phyloP scores from a whole-genome alignment of 64 coral and sea anemone species.

The Stichodactyla helianthus region DNA sequence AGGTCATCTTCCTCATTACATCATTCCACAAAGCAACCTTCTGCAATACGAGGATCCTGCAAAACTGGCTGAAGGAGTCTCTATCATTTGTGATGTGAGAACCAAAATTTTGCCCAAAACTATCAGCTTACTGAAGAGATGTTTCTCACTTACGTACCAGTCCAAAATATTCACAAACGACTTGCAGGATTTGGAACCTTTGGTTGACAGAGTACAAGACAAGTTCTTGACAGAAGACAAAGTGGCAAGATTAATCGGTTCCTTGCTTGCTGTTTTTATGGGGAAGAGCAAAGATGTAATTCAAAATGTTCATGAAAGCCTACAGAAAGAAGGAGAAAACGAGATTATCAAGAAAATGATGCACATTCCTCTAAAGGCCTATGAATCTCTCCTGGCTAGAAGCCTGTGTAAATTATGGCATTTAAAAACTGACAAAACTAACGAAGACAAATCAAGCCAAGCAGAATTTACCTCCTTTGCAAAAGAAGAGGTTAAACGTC shows the following conservation, averaged over 20 bases:
- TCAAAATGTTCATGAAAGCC: not conserved
- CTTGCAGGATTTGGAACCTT: conserved; percentile 21
- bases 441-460: not conserved
- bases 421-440: conserved; percentile 6
- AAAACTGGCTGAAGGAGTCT: conserved; percentile 42
- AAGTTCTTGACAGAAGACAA: conserved; percentile 24
- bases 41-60: conserved; percentile 47
- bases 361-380: conserved; percentile 34
- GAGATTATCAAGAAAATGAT: conserved; percentile 25
- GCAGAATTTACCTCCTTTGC: conserved; percentile 36
- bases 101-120: conserved; percentile 50
- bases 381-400: conserved; percentile 65
- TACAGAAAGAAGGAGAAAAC: not conserved
- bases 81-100: conserved; percentile 36
- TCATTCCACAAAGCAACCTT: conserved; percentile 68
- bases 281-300: conserved; percentile 44
- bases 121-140: conserved; percentile 34
- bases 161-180: conserved; percentile 28
- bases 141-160: conserved; percentile 35
- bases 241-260: not conserved
- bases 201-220: conserved; percentile 44
- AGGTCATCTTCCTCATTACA: conserved; percentile 11
- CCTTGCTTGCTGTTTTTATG: conserved; percentile 39
- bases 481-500: not conserved
- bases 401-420: conserved; percentile 37